These are phyloP conservation scores for Cheilosia pagana DNA, from an alignment of 2,888 invertebrate species.

Conservation along the genomic window DNA sequence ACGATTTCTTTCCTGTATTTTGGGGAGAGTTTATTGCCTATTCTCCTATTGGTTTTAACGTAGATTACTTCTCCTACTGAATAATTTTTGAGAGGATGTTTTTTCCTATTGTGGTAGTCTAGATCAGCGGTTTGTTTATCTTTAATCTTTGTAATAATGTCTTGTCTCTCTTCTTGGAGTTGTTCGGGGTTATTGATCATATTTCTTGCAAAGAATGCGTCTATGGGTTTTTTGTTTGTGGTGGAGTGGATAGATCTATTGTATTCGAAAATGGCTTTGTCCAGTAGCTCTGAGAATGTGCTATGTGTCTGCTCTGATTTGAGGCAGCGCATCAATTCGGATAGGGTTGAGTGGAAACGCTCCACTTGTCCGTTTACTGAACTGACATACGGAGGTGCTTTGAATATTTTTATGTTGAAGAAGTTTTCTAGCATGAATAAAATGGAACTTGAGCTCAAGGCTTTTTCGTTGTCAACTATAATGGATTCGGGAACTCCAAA, in stretches of 20 bases:
- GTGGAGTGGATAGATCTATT: slow-evolving; percentile 2
- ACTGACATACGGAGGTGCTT: too few relatives aligned
- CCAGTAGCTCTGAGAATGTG: background rate
- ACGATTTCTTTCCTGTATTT: background rate
- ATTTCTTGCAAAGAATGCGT: background rate
- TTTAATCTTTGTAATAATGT: background rate
- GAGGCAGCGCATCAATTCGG: background rate
- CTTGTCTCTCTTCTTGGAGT: background rate
- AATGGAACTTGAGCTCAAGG: too few relatives aligned
- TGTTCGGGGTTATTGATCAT: background rate
- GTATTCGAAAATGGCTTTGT: background rate
- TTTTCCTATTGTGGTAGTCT: too few relatives aligned
- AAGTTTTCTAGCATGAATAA: too few relatives aligned
- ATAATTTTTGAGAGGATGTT: background rate
- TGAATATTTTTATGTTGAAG: too few relatives aligned
- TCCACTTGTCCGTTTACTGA: background rate
- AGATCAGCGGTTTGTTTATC: too few relatives aligned
- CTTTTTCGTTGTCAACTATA: too few relatives aligned
- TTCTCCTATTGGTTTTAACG: background rate
- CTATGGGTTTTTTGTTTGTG: background rate
- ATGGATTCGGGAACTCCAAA: too few relatives aligned
- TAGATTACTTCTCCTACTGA: background rate
- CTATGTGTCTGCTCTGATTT: background rate
- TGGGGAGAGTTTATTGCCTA: background rate
- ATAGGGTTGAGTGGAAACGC: background rate